Conservation (phyloP, 2,888 invertebrate genomes). For the Adelphocoris suturalis region DNA sequence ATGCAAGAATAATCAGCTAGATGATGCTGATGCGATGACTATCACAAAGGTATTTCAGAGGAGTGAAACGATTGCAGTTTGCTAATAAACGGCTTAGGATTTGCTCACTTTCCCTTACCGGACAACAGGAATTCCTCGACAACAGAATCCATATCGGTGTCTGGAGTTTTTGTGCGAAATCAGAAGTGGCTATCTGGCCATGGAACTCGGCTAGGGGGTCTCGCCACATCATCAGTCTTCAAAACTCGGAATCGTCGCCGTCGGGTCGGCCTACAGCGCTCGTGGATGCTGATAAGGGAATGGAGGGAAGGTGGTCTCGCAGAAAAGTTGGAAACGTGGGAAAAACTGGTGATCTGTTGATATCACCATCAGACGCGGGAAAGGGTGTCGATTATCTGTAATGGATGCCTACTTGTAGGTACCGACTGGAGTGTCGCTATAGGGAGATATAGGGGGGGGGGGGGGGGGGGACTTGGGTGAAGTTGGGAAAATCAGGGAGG, state of each 20-base stretch:
- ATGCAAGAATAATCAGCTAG: too few species aligned
- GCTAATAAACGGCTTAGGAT: background rate
- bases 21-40: too few species aligned
- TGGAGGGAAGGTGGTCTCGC: background rate
- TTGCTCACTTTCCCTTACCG: background rate
- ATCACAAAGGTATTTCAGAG: background rate
- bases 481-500: too few species aligned
- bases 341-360: background rate
- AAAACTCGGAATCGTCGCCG: background rate
- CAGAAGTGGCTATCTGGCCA: background rate
- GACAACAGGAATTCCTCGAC: background rate
- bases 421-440: too few species aligned
- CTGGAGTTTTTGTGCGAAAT: background rate
- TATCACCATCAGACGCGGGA: background rate
- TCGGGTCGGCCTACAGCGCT: too few species aligned
- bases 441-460: too few species aligned
- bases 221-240: background rate
- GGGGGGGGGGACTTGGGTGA: too few species aligned
- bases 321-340: constrained; percentile 9
- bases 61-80: background rate
- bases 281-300: background rate
- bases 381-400: too few species aligned
- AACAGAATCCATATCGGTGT: background rate
- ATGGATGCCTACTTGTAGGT: too few species aligned
- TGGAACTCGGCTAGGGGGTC: background rate